A percentile compares a stretch with the other conserved stretches of the same genome.
phyloP scores from a whole-genome alignment of 2,113 vertebrate genomes.

The Corydoras maculifer region DNA sequence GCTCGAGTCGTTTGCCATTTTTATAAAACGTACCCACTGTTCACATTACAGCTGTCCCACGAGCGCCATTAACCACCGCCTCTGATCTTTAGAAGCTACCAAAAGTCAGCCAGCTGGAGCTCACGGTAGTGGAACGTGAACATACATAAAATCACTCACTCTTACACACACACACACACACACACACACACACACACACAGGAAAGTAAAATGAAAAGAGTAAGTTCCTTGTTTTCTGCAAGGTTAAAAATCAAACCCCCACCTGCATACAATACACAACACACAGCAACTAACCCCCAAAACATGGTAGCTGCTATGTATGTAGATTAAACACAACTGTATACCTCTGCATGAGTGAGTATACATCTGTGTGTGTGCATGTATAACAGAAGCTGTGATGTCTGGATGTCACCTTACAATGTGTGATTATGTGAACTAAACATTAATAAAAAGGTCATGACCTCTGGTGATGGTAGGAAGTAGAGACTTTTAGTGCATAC shows the following conservation, averaged over 20 bases:
- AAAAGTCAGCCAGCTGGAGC: not conserved
- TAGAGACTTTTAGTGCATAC: too few species aligned
- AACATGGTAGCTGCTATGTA: too few species aligned
- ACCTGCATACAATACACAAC: not conserved
- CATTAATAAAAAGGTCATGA: too few species aligned
- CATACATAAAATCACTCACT: slow-evolving; percentile 19
- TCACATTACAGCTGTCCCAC: too few species aligned
- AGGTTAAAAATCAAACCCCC: not conserved
- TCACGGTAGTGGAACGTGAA: slow-evolving; percentile 2
- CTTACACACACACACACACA: slow-evolving; percentile 12
- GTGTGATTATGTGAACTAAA: too few species aligned
- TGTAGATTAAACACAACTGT: not conserved
- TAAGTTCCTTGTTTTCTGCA: not conserved
- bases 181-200: slow-evolving; percentile 10
- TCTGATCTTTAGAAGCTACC: not conserved
- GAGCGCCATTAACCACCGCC: not conserved
- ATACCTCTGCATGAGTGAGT: not conserved
- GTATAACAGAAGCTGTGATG: slow-evolving; percentile 17
- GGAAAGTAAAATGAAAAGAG: not conserved
- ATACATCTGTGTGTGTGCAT: slow-evolving; percentile 29
- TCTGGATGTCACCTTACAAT: too few species aligned
- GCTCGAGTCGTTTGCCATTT: not conserved
- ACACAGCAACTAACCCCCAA: not conserved
- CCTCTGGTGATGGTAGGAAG: too few species aligned
- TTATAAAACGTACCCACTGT: too few species aligned